These are phyloP conservation scores for Anableps anableps DNA, from an alignment of 2,797 vertebrate species.

Conservation along the genomic window DNA sequence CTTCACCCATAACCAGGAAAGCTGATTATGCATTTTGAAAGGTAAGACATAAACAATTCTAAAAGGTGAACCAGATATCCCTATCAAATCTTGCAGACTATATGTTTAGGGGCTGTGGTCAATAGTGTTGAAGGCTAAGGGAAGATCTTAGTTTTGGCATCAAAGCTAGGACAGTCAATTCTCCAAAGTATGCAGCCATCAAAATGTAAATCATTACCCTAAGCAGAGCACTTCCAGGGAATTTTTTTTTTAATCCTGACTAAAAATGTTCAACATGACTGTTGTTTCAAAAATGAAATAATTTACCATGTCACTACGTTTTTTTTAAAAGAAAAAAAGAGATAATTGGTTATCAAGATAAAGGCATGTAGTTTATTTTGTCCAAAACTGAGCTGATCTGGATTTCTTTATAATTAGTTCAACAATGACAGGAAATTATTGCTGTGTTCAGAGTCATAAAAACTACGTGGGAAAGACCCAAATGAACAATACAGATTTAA, in stretches of 20 bases:
- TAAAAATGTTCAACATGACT: not conserved
- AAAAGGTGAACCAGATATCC: no score
- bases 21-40: no score
- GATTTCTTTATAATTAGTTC: not conserved
- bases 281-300: not conserved
- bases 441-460: not conserved
- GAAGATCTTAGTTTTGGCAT: not conserved
- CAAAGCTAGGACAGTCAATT: no score
- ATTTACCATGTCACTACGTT: not conserved
- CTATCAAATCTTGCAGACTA: not conserved
- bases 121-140: not conserved
- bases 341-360: not conserved
- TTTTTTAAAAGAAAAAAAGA: not conserved
- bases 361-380: not conserved
- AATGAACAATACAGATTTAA: not conserved
- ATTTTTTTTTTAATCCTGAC: not conserved
- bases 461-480: not conserved
- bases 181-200: not conserved
- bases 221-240: not conserved
- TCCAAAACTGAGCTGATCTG: not conserved
- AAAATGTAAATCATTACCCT: not conserved
- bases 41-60: not conserved
- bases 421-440: not conserved
- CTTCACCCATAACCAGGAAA: no score
- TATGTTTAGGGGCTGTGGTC: not conserved